Evolutionary conservation across 2,113 vertebrate species (phyloP).

Genomic region (Dromaius novaehollandiae): DNA sequence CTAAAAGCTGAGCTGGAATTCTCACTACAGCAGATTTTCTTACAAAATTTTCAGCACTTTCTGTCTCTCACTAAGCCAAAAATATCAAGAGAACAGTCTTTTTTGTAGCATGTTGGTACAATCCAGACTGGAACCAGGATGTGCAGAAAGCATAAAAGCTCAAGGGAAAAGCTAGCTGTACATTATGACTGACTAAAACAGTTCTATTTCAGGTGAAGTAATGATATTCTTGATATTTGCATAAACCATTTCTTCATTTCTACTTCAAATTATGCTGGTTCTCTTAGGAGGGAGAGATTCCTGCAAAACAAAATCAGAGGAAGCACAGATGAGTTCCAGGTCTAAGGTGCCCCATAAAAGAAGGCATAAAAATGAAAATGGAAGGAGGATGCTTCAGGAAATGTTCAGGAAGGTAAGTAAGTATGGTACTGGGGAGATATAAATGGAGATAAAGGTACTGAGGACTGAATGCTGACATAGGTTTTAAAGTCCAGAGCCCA

Average conservation of each 20-base stretch:
- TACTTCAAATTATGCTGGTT: not conserved
- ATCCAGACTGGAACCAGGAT: not conserved
- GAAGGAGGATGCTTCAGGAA: not conserved
- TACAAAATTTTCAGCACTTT: not conserved
- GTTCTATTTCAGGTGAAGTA: not conserved
- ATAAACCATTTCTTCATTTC: not conserved
- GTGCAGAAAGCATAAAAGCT: not conserved
- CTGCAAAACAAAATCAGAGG: not conserved
- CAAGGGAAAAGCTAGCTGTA: not conserved
- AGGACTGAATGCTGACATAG: not conserved
- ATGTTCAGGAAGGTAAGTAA: not conserved
- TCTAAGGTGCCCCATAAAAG: not conserved
- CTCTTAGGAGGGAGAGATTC: not conserved
- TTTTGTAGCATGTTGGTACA: not conserved
- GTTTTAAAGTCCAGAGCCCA: not conserved
- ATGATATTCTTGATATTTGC: not conserved
- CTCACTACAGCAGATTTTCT: not conserved
- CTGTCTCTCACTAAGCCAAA: not conserved
- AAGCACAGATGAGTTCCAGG: not conserved
- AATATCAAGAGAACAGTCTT: not conserved
- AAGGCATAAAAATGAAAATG: not conserved
- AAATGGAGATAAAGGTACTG: not conserved
- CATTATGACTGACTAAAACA: not conserved
- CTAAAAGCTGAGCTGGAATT: not conserved
- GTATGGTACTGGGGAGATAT: not conserved